Percentiles rank a stretch among this genome's conserved stretches.
These are phyloP conservation scores for Cheilosia vulpina DNA, from an alignment of 2,888 invertebrate species.

Conservation along the genomic window DNA sequence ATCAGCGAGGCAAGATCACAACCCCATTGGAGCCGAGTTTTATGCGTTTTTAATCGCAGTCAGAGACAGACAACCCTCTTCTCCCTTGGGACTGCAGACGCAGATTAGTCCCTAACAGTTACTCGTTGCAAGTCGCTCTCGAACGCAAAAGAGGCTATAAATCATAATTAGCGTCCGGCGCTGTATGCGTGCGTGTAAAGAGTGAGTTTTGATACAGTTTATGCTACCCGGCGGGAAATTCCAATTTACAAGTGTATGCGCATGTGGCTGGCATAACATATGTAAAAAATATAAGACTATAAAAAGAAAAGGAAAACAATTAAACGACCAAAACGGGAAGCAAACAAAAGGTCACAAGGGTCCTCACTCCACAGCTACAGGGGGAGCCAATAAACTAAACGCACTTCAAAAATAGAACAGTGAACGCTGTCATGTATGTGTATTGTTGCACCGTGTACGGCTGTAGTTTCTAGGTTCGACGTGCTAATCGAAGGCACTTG, in stretches of 20 bases:
- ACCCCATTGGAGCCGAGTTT: conserved; percentile 42
- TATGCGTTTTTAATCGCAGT: conserved; percentile 30
- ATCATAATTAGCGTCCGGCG: conserved; percentile 63
- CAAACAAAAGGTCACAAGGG: conserved; percentile 45
- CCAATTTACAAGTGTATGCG: background rate
- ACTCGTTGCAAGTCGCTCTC: background rate
- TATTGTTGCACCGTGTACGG: background rate
- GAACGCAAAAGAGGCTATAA: conserved; percentile 33
- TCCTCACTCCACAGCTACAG: background rate
- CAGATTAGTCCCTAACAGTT: background rate
- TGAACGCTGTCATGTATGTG: conserved; percentile 8
- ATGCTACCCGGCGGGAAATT: background rate
- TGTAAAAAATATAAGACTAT: background rate
- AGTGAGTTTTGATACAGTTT: conserved; percentile 40
- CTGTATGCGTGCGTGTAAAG: background rate
- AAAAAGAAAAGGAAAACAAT: conserved; percentile 42
- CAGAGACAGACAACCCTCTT: background rate
- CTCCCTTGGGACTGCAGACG: too few species aligned
- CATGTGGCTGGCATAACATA: too few species aligned
- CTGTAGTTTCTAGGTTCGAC: conserved; percentile 33
- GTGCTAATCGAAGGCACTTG: conserved; percentile 66
- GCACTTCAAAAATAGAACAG: conserved; percentile 69
- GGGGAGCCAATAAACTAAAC: conserved; percentile 34
- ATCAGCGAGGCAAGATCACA: conserved; percentile 41
- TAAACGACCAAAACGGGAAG: conserved; percentile 7